phyloP scores from a whole-genome alignment of 2,113 vertebrate genomes.

The Elachura formosa region DNA sequence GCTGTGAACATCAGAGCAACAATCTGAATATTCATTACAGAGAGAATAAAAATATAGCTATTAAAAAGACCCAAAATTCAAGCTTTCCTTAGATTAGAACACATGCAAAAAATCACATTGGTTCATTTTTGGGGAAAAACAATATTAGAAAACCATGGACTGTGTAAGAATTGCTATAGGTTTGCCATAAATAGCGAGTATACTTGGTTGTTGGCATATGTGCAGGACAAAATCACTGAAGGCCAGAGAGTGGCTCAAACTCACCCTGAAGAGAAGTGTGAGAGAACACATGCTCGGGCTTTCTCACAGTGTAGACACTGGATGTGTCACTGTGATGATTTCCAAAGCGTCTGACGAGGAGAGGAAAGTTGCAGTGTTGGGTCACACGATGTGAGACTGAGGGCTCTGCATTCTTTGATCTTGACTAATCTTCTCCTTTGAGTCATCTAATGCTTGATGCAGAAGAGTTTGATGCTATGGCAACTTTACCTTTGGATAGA shows the following conservation, averaged over 20 bases:
- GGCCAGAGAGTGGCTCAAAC: background rate
- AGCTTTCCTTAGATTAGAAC: background rate
- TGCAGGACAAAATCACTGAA: background rate
- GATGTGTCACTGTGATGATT: conserved; percentile 19
- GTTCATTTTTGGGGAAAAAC: background rate
- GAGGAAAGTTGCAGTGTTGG: background rate
- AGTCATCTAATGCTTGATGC: background rate
- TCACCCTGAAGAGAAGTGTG: background rate
- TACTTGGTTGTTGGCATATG: background rate
- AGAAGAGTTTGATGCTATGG: background rate
- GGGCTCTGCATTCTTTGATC: conserved; percentile 2
- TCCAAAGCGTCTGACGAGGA: background rate
- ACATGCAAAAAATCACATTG: background rate
- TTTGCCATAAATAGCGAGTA: background rate
- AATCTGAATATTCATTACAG: background rate
- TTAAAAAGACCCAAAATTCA: background rate
- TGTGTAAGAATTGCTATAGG: background rate
- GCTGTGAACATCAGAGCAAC: too few species aligned
- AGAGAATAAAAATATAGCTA: background rate
- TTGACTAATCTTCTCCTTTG: conserved; percentile 4
- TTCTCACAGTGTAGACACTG: conserved; percentile 8
- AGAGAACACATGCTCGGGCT: conserved; percentile 1
- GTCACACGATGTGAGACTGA: background rate
- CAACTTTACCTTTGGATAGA: background rate
- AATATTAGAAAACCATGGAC: background rate